These are phyloP conservation scores for Poeciliopsis turneri DNA, from an alignment of 2,797 vertebrate genomes.

Conservation along the genomic window DNA sequence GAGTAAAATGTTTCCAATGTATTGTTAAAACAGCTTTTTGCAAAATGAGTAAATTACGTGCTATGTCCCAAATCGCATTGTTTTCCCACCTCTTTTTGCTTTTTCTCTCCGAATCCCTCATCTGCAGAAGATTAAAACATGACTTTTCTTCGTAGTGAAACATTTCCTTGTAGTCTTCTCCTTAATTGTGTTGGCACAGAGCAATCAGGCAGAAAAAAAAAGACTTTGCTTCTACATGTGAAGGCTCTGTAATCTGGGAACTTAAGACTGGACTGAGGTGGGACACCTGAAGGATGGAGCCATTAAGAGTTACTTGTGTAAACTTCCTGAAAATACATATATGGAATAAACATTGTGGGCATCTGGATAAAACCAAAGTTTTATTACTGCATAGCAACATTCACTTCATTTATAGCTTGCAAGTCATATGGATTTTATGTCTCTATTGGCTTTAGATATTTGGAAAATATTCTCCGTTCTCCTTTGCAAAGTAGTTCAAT, in stretches of 20 bases:
- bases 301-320: conserved; percentile 56
- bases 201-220: conserved; percentile 74
- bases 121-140: conserved; percentile 73
- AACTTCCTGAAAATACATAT: conserved; percentile 55
- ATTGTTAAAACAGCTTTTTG: conserved; percentile 58
- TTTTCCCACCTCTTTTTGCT: conserved; percentile 45
- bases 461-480: background rate
- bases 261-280: conserved; percentile 56
- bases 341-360: background rate
- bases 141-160: conserved; percentile 75
- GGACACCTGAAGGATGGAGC: conserved; percentile 45
- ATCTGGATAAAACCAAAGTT: background rate
- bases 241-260: conserved; percentile 49
- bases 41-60: conserved; percentile 76
- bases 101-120: conserved; percentile 46
- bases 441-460: background rate
- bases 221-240: conserved; percentile 59
- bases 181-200: conserved; percentile 71
- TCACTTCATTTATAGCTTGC: background rate
- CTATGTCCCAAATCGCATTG: conserved; percentile 60
- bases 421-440: background rate
- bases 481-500: background rate
- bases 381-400: background rate
- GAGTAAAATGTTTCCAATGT: background rate
- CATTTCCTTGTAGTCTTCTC: conserved; percentile 76